A percentile compares a stretch with the other conserved stretches of the same genome.
Conservation (phyloP, 2,888 invertebrate species). For the Tuberolachnus salignus region DNA sequence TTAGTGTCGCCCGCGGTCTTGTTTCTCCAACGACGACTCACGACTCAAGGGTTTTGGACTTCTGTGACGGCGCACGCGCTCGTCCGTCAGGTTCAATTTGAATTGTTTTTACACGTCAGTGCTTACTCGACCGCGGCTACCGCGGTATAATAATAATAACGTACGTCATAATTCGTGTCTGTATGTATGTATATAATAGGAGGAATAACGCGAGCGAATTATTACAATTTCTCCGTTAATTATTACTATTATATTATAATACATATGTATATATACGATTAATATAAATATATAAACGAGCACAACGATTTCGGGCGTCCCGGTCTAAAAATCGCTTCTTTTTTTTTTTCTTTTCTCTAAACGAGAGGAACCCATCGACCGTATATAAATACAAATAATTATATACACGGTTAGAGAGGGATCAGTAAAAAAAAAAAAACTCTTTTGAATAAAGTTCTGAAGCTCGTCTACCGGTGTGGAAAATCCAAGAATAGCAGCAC, state of each 20-base stretch:
- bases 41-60: not conserved
- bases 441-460: too few species aligned
- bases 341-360: too few species aligned
- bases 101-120: not conserved
- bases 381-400: too few species aligned
- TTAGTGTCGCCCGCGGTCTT: not conserved
- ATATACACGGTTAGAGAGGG: too few species aligned
- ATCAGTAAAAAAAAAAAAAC: too few species aligned
- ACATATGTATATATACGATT: too few species aligned
- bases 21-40: not conserved
- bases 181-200: not conserved
- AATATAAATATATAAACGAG: not conserved
- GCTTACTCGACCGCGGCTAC: not conserved
- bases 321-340: conserved; percentile 35
- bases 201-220: not conserved
- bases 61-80: not conserved
- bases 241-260: too few species aligned
- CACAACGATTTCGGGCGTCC: not conserved
- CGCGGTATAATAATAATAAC: not conserved
- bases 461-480: too few species aligned
- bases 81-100: not conserved
- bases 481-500: too few species aligned
- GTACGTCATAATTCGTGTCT: not conserved
- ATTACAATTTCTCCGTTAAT: conserved; percentile 26
- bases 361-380: not conserved